Percentiles rank a stretch among this genome's conserved stretches.
phyloP scores from a whole-genome alignment of 1,140 invertebrate genomes.

The Drosophila ananassae region DNA sequence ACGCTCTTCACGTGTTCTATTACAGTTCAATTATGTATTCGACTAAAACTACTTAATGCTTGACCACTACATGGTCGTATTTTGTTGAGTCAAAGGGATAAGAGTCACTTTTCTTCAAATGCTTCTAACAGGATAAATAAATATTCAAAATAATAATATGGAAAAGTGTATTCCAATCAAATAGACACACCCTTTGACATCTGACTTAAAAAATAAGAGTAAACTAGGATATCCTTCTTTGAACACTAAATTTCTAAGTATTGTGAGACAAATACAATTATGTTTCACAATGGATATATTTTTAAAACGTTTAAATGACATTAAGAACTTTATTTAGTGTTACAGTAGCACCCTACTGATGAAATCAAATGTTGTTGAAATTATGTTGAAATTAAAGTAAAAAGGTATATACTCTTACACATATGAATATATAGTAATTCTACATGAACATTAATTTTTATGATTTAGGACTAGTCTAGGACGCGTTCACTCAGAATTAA shows the following conservation, averaged over 20 bases:
- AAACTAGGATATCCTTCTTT: neutral
- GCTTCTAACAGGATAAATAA: no score
- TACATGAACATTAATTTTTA: neutral
- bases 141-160: no score
- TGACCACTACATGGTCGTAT: neutral
- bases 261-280: no score
- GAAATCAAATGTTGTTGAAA: no score
- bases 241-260: no score
- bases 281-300: neutral
- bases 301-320: neutral
- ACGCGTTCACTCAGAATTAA: neutral
- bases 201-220: neutral
- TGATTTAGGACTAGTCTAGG: neutral
- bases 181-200: neutral
- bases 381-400: neutral
- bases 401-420: neutral
- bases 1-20: neutral
- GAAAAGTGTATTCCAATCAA: no score
- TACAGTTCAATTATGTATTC: neutral
- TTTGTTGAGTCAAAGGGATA: neutral
- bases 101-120: neutral
- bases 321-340: neutral
- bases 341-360: neutral
- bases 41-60: neutral
- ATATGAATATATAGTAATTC: neutral